Base-by-base conservation (phyloP, 2,113 vertebrate species). In the Misgurnus mizolepis region DNA sequence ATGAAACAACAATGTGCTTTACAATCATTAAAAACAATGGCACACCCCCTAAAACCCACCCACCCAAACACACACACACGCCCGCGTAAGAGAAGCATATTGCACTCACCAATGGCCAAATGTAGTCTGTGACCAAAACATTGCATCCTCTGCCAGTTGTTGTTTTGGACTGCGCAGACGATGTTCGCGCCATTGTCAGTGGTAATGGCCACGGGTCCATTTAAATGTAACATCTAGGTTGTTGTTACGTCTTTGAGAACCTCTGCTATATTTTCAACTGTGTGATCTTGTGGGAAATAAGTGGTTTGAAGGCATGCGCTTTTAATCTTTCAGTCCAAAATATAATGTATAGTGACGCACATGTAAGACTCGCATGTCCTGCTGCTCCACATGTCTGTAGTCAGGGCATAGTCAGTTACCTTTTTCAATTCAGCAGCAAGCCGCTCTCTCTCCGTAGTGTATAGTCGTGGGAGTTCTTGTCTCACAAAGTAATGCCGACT, bases 221-320 rank as follows among this genome's bases (percentile, higher is more conserved):
- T 66, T 66, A 34, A 34, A 66, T 66, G 43, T 66, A 66, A 66
- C 64, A 41, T 66, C 64, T 39, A 66, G 34, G 34, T 66, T 66
- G 39, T 41, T 66, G 64, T 66, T 41, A 66, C 64, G 39, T 66
- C 64, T 66, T 34, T 43, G 64, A 66, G 64, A 18, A 18, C 60
- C 60, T 62, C 22, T 62, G 60, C 22, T 4, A 62, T 62, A 62
- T 62, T 62, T 62, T 62, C 22, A 34, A 22, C 60, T 9, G 60
- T 62, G 22, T 62, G 60, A 62, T 62, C 60, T 62, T 62, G 60
- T 62, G 60, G 60, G 67, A 69, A 69, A 69, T 69, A 69, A 10
- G 67, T 69, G 3, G 67, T 49, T 49, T 69, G 67, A n/a, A 69
- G 67, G 45, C 43, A 69, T 45, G n/a, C 67, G 1, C 67, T 50